Percentiles rank a stretch among this genome's conserved stretches.
phyloP scores from a whole-genome alignment of 2,797 vertebrate genomes.

The Sebastes goodei region DNA sequence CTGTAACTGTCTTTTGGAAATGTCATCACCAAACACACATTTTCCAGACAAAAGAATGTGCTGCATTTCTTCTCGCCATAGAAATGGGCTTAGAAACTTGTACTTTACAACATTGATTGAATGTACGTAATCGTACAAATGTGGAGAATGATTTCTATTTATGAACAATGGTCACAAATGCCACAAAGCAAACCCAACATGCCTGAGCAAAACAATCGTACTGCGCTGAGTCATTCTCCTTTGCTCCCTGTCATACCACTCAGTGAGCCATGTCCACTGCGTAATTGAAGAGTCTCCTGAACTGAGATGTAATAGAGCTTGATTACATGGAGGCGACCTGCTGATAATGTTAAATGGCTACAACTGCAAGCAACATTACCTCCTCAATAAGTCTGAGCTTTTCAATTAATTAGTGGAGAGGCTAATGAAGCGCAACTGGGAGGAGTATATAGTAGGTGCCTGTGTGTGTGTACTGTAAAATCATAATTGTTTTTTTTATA shows the following conservation, averaged over 20 bases:
- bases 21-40: background rate
- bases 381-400: conserved; percentile 26
- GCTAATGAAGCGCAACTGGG: conserved; percentile 30
- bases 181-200: background rate
- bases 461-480: background rate
- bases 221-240: background rate
- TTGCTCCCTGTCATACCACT: background rate
- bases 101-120: background rate
- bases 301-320: conserved; percentile 37
- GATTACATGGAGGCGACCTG: conserved; percentile 29
- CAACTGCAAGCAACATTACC: conserved; percentile 53
- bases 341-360: conserved; percentile 35
- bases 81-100: conserved; percentile 10
- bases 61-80: background rate
- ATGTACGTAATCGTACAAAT: background rate
- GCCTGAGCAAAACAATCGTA: background rate
- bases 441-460: background rate
- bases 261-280: background rate
- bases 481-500: conserved; percentile 4
- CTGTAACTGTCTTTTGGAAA: background rate
- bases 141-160: background rate
- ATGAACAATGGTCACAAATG: background rate
- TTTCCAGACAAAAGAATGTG: conserved; percentile 2
- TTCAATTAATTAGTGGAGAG: conserved; percentile 40
- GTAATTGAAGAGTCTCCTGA: conserved; percentile 29